Conservation (phyloP, 2,888 invertebrate genomes). For the Drosophila paranaensis region DNA sequence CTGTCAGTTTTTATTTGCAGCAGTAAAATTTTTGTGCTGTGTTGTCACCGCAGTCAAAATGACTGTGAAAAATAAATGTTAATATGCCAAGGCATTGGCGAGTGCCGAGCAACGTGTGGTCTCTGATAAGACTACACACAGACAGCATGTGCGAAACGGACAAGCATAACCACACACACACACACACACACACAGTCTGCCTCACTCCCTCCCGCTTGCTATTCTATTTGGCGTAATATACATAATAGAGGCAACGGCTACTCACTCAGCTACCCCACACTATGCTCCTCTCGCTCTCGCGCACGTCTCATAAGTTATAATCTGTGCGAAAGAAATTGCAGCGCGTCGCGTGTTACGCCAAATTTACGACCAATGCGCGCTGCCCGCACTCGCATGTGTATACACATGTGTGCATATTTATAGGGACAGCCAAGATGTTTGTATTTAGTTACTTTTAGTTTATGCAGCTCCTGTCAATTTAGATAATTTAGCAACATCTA, state of each 20-base stretch:
- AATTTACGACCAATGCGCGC: slow-evolving; percentile 51
- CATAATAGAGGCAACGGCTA: slow-evolving; percentile 44
- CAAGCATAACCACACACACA: slow-evolving; percentile 33
- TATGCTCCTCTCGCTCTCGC: slow-evolving; percentile 2
- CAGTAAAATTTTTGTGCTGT: slow-evolving; percentile 68
- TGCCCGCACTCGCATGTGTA: slow-evolving; percentile 16
- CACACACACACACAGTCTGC: too few species aligned
- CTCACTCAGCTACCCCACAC: slow-evolving; percentile 31
- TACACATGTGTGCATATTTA: slow-evolving; percentile 48
- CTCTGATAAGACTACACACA: slow-evolving; percentile 40
- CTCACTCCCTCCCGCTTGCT: slow-evolving; percentile 1
- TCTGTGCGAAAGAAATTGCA: slow-evolving; percentile 62
- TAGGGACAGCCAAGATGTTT: slow-evolving; percentile 38
- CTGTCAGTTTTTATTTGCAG: slow-evolving; percentile 68
- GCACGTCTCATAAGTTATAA: slow-evolving; percentile 65
- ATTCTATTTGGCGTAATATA: slow-evolving; percentile 48
- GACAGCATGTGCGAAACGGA: slow-evolving; percentile 23
- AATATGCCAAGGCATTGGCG: slow-evolving; percentile 61
- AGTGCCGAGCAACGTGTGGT: slow-evolving; percentile 43
- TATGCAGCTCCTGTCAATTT: background rate
- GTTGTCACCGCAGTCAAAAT: slow-evolving; percentile 72
- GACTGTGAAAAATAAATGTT: slow-evolving; percentile 79
- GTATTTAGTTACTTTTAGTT: slow-evolving; percentile 15
- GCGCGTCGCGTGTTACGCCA: slow-evolving; percentile 26
- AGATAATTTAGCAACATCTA: background rate